These are phyloP conservation scores for Ferrisia virgata DNA, from an alignment of 2,888 invertebrate species.

Conservation along the genomic window DNA sequence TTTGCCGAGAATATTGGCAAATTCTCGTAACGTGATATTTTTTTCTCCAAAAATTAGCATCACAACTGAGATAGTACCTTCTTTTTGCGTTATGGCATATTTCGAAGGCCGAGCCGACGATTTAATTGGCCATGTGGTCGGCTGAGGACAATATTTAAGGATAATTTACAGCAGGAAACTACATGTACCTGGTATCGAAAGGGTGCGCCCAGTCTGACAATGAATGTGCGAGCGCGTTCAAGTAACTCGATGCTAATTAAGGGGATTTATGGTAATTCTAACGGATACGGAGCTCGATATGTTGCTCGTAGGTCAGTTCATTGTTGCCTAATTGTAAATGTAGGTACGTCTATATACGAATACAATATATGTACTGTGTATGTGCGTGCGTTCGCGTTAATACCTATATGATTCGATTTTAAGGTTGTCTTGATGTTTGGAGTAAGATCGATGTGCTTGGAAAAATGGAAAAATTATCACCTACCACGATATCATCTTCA, in stretches of 20 bases:
- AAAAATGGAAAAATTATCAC: too few relatives aligned
- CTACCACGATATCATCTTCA: too few relatives aligned
- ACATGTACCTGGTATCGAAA: not conserved
- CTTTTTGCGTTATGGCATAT: too few relatives aligned
- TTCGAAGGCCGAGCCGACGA: not conserved
- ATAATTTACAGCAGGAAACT: constrained; percentile 1
- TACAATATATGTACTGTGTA: too few relatives aligned
- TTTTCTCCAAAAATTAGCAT: too few relatives aligned
- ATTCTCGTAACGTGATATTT: too few relatives aligned
- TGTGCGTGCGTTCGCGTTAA: too few relatives aligned
- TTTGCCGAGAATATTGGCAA: too few relatives aligned
- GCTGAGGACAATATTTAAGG: not conserved
- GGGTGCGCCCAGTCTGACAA: not conserved
- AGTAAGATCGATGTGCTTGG: too few relatives aligned
- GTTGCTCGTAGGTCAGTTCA: not conserved
- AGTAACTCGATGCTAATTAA: constrained; percentile 7
- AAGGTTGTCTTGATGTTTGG: too few relatives aligned
- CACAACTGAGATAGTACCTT: too few relatives aligned
- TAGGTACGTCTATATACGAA: not conserved
- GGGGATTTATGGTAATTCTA: constrained; percentile 14
- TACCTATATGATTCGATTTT: too few relatives aligned
- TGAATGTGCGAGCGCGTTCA: not conserved
- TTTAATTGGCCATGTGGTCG: not conserved
- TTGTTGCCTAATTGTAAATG: not conserved
- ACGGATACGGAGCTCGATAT: not conserved